Evolutionary conservation across 2,888 invertebrate species (phyloP), one percentile per base, ranked within the genome.

Genomic region (Drosophila testacea): DNA sequence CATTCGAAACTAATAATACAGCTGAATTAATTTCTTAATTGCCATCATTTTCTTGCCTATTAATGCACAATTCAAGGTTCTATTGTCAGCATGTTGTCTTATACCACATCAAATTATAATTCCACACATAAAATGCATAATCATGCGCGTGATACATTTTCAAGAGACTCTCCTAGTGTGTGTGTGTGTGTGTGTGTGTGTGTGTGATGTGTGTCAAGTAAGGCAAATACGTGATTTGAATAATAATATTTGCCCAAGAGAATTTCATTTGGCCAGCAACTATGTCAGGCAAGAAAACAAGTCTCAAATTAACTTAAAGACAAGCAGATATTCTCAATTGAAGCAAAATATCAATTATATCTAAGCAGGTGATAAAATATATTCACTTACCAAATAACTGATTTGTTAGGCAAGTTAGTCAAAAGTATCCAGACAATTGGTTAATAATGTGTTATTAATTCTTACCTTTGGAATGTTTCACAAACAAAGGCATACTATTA

Each of bases 171-270:
- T 27, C 3, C 27, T n/a, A 38, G 42, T 55, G 30, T 59, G 28
- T 57, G 42, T 44, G 28, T 41, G 42, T 54, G 6, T 6, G 39
- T 55, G 30, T 59, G 27, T 57, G 42, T 47, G 32, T 47, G 46
- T 56, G 52, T 52, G 28, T 56, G 57, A 38, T 67, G 65, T 79
- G 57, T 73, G 79, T 68, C 84, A 85, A 80, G 73, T 69, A 64
- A 65, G 67, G 59, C 60, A 81, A 79, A 81, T 79, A 87, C 85
- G 87, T 85, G 85, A 77, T 81, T 80, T 73, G 85, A 84, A 85
- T 85, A 70, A 65, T 76, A 85, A 82, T 80, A 69, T 69, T 77
- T 74, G 47, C 64, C 41, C 55, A 73, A 59, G 52, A 44, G 52
- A 32, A 44, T 34, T 34, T 54, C 38, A n/a, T 6, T 30, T 9